Base-by-base conservation (phyloP, 2,797 vertebrate genomes). In the Prunella strophiata region DNA sequence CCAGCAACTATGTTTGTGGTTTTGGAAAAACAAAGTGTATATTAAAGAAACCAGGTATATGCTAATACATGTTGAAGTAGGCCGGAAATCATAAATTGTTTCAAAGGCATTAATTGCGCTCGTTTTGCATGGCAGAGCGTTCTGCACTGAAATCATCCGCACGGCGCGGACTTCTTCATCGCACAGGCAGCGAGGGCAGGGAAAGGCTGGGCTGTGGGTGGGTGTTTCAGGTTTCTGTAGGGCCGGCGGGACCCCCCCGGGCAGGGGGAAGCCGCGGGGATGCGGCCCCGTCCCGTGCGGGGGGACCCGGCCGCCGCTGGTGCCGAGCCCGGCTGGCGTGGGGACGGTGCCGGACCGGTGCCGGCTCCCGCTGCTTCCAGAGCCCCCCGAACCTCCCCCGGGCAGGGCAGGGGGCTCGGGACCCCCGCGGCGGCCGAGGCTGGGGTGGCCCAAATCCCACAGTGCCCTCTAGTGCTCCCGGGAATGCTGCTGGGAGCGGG, bases 391-490 rank as follows among this genome's bases (percentile, higher is more conserved):
- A 2, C 68, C 73, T 77, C 61, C 89, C 66, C 83, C 23, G 79
- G 29, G 75, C 68, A 66, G 72, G 72, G 80, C 85, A 36, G 36
- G 59, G 93, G 96, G 98, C 97, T 98, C 97, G 97, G 77, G 97
- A 98, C 97, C 98, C 95, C 94, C 95, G 95, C 82, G 12, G 62
- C 29, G 30, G 84, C 21, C 6, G 51, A n/a, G 72, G 38, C 55
- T 96, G 95, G 92, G 96, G 94, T 95, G 98, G 98, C 97, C 94
- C 96, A 97, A 98, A 98, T 98, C 97, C 98, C 97, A 98, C 98
- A 99, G 98, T 98, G 98, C 98, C 99, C 98, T 98, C 99, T 99
- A 99, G 99, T 98, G 99, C 98, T 97, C 40, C 47, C 51, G 88
- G 92, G 81, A 86, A 92, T 79, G 88, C 88, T 66, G 88, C 88